These are phyloP conservation scores for Amazona finschi DNA, from an alignment of 2,797 vertebrate genomes.

Conservation along the genomic window DNA sequence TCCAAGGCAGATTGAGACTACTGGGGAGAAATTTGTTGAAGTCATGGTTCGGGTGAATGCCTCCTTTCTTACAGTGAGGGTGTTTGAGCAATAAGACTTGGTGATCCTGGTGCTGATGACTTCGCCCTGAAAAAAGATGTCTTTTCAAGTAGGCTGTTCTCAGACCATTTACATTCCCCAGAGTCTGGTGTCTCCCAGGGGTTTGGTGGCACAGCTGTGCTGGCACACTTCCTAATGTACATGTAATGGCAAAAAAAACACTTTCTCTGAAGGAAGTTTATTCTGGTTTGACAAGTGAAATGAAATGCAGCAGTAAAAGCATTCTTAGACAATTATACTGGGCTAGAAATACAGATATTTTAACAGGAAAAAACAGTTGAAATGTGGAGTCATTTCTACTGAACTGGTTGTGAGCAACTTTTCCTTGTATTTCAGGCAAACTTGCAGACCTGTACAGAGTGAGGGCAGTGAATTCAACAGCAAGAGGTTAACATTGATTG, in stretches of 20 bases:
- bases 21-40: not conserved
- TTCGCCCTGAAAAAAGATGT: slow-evolving; percentile 21
- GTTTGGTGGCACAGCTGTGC: slow-evolving; percentile 37
- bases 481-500: not conserved
- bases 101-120: not conserved
- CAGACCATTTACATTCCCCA: slow-evolving; percentile 20
- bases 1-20: slow-evolving; percentile 5
- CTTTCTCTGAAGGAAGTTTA: slow-evolving; percentile 44
- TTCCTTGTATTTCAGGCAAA: not conserved
- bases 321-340: not conserved
- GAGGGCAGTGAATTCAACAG: not conserved
- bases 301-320: slow-evolving; percentile 11
- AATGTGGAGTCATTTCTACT: not conserved
- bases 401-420: not conserved
- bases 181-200: slow-evolving; percentile 12
- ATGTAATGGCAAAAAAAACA: not conserved
- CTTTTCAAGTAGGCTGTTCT: not conserved
- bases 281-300: slow-evolving; percentile 34
- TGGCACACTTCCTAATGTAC: slow-evolving; percentile 31
- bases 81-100: not conserved
- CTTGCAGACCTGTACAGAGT: not conserved
- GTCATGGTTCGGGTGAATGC: not conserved
- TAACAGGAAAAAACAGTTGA: not conserved
- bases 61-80: not conserved
- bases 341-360: not conserved